These are phyloP conservation scores for Pseudoips prasinana DNA, from an alignment of 2,888 invertebrate species.

Conservation along the genomic window DNA sequence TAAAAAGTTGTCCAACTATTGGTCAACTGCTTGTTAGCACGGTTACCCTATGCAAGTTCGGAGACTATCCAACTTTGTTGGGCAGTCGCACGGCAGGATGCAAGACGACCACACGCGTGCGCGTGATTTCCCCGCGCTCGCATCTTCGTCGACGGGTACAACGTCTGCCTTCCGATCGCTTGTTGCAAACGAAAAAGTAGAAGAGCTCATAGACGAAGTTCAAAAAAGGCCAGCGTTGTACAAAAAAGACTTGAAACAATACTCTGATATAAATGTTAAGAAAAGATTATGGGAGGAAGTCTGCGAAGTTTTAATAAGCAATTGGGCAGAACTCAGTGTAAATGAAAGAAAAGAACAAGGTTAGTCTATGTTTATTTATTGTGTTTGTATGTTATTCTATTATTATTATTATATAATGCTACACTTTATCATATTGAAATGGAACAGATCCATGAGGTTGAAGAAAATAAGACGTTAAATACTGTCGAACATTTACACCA, in stretches of 20 bases:
- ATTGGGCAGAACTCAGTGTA: no score
- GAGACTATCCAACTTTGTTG: slow-evolving; percentile 6
- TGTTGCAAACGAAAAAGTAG: slow-evolving; percentile 6
- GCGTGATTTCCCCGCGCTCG: slow-evolving; percentile 4
- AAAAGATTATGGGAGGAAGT: slow-evolving; percentile 7
- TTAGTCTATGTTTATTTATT: no score
- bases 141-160: slow-evolving; percentile 2
- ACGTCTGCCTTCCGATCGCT: slow-evolving; percentile 5
- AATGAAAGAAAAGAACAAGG: no score
- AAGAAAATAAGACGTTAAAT: no score
- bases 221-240: slow-evolving; percentile 2
- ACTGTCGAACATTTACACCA: no score
- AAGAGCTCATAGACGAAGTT: slow-evolving; percentile 2
- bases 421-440: no score
- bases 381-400: no score
- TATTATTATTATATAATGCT: no score
- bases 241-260: slow-evolving; percentile 3
- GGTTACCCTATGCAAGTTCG: no score
- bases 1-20: neutral
- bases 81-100: slow-evolving; percentile 6
- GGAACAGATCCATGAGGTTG: no score
- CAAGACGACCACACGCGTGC: slow-evolving; percentile 4
- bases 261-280: slow-evolving; percentile 5
- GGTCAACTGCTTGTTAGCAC: neutral
- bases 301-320: slow-evolving; percentile 4